phyloP scores from a whole-genome alignment of 2,888 invertebrate species.

The Stegana nigrithorax region DNA sequence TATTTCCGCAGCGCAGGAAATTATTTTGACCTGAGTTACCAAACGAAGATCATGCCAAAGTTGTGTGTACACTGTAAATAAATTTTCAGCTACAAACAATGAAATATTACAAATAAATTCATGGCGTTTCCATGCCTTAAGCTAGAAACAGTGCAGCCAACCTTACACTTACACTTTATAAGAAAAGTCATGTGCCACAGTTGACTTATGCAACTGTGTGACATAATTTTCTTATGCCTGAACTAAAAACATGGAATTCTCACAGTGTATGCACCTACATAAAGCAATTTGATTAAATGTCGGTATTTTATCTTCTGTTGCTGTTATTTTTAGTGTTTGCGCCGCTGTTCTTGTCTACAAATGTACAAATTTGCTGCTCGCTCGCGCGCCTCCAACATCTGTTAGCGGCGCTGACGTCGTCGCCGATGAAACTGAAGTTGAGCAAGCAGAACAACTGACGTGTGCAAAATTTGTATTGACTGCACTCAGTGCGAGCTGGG shows the following conservation, averaged over 20 bases:
- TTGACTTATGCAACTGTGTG: no score
- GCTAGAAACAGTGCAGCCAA: no score
- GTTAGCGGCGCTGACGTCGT: conserved; percentile 27
- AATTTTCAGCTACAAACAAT: no score
- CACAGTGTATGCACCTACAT: conserved; percentile 32
- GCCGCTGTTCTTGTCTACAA: conserved; percentile 23
- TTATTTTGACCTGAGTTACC: conserved; percentile 51
- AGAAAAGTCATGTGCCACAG: no score
- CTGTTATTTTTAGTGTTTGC: conserved; percentile 42
- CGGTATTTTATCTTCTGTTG: conserved; percentile 46
- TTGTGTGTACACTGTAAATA: conserved; percentile 38
- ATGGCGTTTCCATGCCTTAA: neutral
- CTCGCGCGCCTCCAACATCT: conserved; percentile 46
- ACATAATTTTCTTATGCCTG: no score
- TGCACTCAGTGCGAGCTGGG: no score
- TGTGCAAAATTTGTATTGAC: no score
- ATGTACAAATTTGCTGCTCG: conserved; percentile 33
- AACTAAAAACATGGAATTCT: no score
- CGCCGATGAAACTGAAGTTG: conserved; percentile 24
- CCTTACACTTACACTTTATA: no score
- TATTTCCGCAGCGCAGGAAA: conserved; percentile 48
- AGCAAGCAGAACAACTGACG: conserved; percentile 39
- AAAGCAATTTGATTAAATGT: conserved; percentile 49
- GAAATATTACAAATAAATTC: no score
- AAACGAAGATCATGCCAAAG: neutral